Conservation (phyloP, 1,140 invertebrate genomes). For the Xylocopa sonorina region DNA sequence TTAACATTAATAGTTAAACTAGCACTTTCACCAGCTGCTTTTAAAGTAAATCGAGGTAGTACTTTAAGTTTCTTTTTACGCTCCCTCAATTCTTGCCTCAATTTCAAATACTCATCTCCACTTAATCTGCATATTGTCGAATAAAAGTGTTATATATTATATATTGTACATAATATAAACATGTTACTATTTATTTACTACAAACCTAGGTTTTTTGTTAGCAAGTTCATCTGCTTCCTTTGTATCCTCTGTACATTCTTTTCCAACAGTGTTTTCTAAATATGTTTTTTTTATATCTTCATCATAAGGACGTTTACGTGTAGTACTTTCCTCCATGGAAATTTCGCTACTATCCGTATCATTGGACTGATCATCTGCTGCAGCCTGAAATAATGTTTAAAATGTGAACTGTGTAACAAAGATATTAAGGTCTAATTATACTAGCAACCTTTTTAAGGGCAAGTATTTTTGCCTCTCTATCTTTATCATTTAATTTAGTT, state of each 20-base stretch:
- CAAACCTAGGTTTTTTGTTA: conserved; percentile 70
- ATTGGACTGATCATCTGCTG: background rate
- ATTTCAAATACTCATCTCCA: conserved; percentile 82
- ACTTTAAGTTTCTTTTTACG: conserved; percentile 82
- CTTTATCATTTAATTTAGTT: conserved; percentile 84
- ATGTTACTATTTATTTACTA: background rate
- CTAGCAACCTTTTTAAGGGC: conserved; percentile 57
- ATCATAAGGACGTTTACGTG: conserved; percentile 61
- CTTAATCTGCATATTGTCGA: conserved; percentile 65
- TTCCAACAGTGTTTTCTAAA: background rate
- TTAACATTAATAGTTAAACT: conserved; percentile 79
- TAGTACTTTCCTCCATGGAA: conserved; percentile 18
- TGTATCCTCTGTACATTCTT: conserved; percentile 1
- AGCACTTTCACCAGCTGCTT: conserved; percentile 84
- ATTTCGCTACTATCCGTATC: conserved; percentile 3
- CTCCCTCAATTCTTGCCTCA: conserved; percentile 83
- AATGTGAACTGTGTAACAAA: background rate
- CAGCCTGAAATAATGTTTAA: conserved; percentile 37
- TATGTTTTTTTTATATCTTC: conserved; percentile 27
- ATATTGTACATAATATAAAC: background rate
- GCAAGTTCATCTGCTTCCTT: conserved; percentile 43
- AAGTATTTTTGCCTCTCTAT: conserved; percentile 71
- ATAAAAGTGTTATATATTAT: conserved; percentile 1
- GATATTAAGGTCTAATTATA: conserved; percentile 12
- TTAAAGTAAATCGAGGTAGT: conserved; percentile 84